These are phyloP conservation scores for Oligia fasciuncula DNA, from an alignment of 2,888 invertebrate genomes.

Conservation along the genomic window DNA sequence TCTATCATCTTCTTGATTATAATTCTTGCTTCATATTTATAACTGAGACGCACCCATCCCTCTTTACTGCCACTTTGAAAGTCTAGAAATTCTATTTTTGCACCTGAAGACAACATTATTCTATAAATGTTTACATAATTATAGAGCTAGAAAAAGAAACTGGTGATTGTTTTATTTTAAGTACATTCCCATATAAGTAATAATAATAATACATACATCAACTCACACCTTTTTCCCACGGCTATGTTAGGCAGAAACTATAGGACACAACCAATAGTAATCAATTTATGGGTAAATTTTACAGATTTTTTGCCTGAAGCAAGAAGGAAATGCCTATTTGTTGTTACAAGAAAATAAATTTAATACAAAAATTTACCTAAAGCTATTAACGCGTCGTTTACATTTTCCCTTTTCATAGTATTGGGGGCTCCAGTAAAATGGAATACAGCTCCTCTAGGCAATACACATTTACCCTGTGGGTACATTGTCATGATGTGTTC, in stretches of 20 bases:
- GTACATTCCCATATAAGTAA: not conserved
- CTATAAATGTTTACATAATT: not conserved
- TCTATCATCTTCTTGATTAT: slow-evolving; percentile 31
- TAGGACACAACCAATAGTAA: not conserved
- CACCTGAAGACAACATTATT: slow-evolving; percentile 30
- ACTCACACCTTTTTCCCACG: not conserved
- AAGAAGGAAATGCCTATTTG: not conserved
- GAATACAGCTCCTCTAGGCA: slow-evolving; percentile 32
- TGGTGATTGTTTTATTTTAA: not conserved
- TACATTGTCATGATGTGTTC: slow-evolving; percentile 23
- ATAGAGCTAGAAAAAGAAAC: not conserved
- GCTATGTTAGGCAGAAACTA: not conserved
- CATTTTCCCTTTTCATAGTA: slow-evolving; percentile 27
- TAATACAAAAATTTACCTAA: slow-evolving; percentile 29
- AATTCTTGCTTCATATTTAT: slow-evolving; percentile 27
- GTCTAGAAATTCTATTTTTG: slow-evolving; percentile 36
- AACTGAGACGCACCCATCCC: slow-evolving; percentile 45
- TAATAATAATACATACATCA: not conserved
- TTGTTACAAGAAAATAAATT: not conserved
- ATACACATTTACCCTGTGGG: not conserved
- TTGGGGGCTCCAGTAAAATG: slow-evolving; percentile 29
- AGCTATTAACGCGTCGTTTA: slow-evolving; percentile 15
- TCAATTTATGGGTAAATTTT: not conserved
- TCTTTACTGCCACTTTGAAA: slow-evolving; percentile 25
- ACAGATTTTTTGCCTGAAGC: not conserved